These are phyloP conservation scores for Nyctibius bracteatus DNA, from an alignment of 2,113 vertebrate genomes.

Conservation along the genomic window DNA sequence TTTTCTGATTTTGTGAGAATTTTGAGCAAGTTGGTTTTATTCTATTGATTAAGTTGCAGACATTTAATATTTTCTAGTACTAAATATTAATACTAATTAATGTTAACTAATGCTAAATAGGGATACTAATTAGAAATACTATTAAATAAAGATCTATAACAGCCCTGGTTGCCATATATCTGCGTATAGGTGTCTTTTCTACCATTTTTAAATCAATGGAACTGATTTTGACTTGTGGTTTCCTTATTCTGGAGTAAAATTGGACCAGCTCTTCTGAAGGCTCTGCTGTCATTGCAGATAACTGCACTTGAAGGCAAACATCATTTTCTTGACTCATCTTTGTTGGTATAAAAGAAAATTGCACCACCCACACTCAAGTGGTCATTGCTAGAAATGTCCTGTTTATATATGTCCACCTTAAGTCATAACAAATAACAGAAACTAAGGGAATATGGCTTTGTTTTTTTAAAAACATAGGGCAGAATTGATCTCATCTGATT, in stretches of 20 bases:
- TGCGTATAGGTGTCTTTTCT: neutral
- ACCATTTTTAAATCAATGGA: neutral
- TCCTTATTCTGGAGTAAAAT: neutral
- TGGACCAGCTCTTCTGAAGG: neutral
- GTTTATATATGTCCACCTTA: neutral
- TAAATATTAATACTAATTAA: neutral
- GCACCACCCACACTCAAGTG: neutral
- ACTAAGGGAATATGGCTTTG: rapidly evolving
- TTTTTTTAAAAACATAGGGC: neutral
- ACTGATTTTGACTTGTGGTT: neutral
- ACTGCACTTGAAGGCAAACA: neutral
- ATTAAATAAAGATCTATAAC: neutral
- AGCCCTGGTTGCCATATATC: neutral
- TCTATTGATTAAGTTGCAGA: neutral
- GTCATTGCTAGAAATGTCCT: neutral
- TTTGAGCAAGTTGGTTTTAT: neutral
- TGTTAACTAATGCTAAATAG: neutral
- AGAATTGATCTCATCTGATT: neutral
- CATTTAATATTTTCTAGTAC: neutral
- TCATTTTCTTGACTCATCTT: neutral
- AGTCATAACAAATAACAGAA: neutral
- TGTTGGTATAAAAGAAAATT: neutral
- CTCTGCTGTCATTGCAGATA: neutral
- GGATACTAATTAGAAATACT: neutral
- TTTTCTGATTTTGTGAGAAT: neutral